Evolutionary conservation across 2,797 vertebrate species (phyloP).

Genomic region (Denticeps clupeoides): DNA sequence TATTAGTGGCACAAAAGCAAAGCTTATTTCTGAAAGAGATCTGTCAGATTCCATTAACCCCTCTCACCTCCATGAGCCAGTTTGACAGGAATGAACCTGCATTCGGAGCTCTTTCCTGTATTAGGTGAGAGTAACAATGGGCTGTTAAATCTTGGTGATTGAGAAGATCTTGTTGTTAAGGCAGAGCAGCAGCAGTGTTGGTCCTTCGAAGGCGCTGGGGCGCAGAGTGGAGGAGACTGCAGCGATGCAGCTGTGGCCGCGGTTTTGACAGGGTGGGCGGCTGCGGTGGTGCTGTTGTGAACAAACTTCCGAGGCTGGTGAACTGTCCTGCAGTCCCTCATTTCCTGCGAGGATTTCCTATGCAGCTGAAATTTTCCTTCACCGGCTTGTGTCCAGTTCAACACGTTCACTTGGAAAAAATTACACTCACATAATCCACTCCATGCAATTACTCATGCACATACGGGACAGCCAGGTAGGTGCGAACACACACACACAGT

Average conservation of each 20-base stretch:
- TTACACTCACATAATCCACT: constrained; percentile 11
- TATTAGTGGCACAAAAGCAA: too few species aligned
- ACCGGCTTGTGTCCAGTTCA: constrained; percentile 1
- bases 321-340: constrained; percentile 19
- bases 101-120: too few species aligned
- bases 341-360: constrained; percentile 59
- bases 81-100: too few species aligned
- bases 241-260: not conserved
- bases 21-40: too few species aligned
- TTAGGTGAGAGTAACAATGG: too few species aligned
- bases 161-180: too few species aligned
- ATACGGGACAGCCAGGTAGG: too few species aligned
- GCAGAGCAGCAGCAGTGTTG: not conserved
- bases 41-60: too few species aligned
- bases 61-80: too few species aligned
- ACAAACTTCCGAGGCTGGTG: constrained; percentile 9
- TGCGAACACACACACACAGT: constrained; percentile 8
- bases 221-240: not conserved
- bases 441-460: constrained; percentile 15
- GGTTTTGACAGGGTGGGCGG: not conserved
- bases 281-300: constrained; percentile 8
- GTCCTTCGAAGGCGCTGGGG: not conserved
- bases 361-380: constrained; percentile 51
- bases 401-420: not conserved
- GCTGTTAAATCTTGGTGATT: too few species aligned